Evolutionary conservation across 2,888 invertebrate genomes (phyloP).

Genomic region (Cantharis flavilabris): DNA sequence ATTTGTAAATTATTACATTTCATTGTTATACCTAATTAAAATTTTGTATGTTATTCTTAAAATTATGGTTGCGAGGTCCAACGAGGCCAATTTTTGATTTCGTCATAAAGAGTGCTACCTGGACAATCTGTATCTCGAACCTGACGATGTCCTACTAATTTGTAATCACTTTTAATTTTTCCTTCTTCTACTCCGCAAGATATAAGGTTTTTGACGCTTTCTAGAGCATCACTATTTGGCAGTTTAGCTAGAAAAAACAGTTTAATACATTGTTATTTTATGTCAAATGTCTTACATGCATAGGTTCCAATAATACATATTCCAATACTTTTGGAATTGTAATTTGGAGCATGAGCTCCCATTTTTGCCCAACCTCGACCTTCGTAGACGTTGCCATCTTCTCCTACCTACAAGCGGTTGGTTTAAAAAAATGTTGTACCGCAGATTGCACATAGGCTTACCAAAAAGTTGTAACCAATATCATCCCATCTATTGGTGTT

Average conservation of each 20-base stretch:
- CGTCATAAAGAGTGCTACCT: constrained; percentile 55
- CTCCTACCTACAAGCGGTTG: constrained; percentile 58
- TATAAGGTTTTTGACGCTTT: constrained; percentile 53
- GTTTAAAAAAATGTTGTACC: not conserved
- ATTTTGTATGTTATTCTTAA: not conserved
- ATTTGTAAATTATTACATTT: not conserved
- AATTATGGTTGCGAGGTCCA: constrained; percentile 28
- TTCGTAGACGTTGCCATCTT: constrained; percentile 65
- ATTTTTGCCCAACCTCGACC: constrained; percentile 64
- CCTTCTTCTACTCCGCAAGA: constrained; percentile 54
- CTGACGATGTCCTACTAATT: constrained; percentile 58
- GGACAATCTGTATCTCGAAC: constrained; percentile 56
- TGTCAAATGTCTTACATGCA: constrained; percentile 44
- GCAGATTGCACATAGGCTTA: constrained; percentile 21
- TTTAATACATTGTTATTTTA: not conserved
- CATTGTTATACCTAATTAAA: not conserved
- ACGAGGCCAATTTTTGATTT: constrained; percentile 58
- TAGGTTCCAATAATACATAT: constrained; percentile 63
- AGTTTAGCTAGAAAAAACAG: constrained; percentile 50
- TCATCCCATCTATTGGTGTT: constrained; percentile 37
- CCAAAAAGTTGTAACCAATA: constrained; percentile 43
- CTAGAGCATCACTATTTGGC: constrained; percentile 51
- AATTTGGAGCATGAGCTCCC: constrained; percentile 64
- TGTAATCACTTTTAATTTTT: constrained; percentile 53
- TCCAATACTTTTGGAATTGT: constrained; percentile 63